phyloP scores from a whole-genome alignment of 2,888 invertebrate genomes.

The Sarcophaga variegata region DNA sequence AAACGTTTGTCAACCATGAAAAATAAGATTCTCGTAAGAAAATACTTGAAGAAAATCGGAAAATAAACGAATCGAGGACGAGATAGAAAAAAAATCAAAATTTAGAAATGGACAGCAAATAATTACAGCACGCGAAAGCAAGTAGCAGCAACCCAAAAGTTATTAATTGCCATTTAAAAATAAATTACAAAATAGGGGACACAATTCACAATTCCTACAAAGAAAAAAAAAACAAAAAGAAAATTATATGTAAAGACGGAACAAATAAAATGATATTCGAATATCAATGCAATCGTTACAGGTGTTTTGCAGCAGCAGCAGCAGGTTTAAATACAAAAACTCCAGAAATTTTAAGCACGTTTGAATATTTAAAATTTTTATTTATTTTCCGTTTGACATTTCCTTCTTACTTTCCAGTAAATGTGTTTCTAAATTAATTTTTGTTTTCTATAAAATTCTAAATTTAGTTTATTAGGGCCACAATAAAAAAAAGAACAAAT shows the following conservation, averaged over 20 bases:
- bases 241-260: not conserved
- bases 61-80: not conserved
- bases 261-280: not conserved
- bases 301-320: constrained; percentile 28
- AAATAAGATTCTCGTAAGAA: constrained; percentile 46
- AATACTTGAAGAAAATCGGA: constrained; percentile 25
- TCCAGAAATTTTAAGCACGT: constrained; percentile 12
- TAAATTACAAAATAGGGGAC: constrained; percentile 24
- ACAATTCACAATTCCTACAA: not conserved
- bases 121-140: constrained; percentile 43
- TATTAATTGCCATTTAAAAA: constrained; percentile 55
- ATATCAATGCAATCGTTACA: constrained; percentile 32
- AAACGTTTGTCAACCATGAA: constrained; percentile 72
- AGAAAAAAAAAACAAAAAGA: constrained; percentile 12
- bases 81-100: constrained; percentile 30
- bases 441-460: constrained; percentile 12
- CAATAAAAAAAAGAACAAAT: constrained; percentile 16
- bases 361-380: not conserved
- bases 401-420: not conserved
- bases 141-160: constrained; percentile 4
- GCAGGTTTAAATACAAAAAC: too few species aligned
- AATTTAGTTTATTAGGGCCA: constrained; percentile 23
- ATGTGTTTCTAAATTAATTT: not conserved
- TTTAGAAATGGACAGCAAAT: constrained; percentile 52
- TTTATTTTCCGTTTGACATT: not conserved